Evolutionary conservation across 2,797 vertebrate genomes (phyloP), one percentile per base, ranked within the genome.

Genomic region (Labeo calbasu): DNA sequence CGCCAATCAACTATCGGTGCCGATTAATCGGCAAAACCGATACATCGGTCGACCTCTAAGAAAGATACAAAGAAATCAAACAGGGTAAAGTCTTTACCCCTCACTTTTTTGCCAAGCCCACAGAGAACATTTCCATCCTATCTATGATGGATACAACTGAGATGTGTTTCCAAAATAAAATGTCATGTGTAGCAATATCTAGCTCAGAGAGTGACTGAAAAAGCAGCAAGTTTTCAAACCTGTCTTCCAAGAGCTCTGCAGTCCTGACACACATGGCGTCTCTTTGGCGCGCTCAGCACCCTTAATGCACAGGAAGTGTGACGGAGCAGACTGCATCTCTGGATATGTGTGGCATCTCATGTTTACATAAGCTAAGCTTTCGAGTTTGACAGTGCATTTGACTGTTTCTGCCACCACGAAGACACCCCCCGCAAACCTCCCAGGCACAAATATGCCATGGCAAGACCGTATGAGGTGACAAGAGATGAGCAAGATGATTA

Each of bases 371-470:
- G 50, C 71, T 36, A 2, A 66, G 84, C 81, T 79, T 61, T 65
- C 69, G 83, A 55, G 50, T 61, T 63, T 53, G 72, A 85, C 81
- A 59, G 71, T 28, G 72, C 59, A 75, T 78, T 73, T 81, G 43
- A 84, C 86, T 87, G 82, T 77, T 83, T 32, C 82, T 73, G 71
- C 86, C 68, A 46, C 28, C 19, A 43, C 57, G 53, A 79, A 69
- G 59, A 48, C 28, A 17, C 50, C 57, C 73, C 80, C 84, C 86
- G 65, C 83, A 82, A 71, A 25, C 75, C 77, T 59, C 82, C 85
- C 87, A 84, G 88, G 81, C 85, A 82, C 51, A 28, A 23, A 77
- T 50, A 85, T 79, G 36, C 66, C 85, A 86, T 81, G 81, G 82
- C 65, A 70, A 81, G 77, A 73, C 50, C 11, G 51, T 55, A 32